These are phyloP conservation scores for Rhyzopertha dominica DNA, from an alignment of 1,140 invertebrate species.

Conservation along the genomic window DNA sequence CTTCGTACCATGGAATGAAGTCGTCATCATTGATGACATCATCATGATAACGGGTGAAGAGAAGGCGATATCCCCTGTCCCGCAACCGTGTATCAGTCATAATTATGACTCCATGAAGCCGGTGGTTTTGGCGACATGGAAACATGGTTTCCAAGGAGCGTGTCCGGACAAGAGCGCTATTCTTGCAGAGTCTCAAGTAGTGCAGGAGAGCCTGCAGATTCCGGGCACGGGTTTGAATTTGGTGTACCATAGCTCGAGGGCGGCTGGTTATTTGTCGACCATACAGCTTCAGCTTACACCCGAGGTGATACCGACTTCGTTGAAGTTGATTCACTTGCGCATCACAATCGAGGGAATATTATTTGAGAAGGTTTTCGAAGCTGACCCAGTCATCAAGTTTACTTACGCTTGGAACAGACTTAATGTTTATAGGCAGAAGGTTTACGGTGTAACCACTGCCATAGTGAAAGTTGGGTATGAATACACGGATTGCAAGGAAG, in stretches of 20 bases:
- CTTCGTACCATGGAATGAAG: conserved; percentile 95
- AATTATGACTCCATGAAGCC: conserved; percentile 93
- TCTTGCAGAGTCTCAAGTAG: conserved; percentile 90
- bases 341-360: conserved; percentile 93
- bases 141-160: conserved; percentile 91
- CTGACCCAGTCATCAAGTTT: conserved; percentile 92
- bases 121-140: conserved; percentile 91
- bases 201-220: conserved; percentile 90
- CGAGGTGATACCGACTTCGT: conserved; percentile 69
- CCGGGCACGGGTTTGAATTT: conserved; percentile 89
- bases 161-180: conserved; percentile 90
- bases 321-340: conserved; percentile 81
- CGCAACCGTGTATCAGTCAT: conserved; percentile 80
- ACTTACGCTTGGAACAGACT: conserved; percentile 94
- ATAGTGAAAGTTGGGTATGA: conserved; percentile 95
- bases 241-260: conserved; percentile 90
- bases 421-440: conserved; percentile 94
- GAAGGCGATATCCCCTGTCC: conserved; percentile 54
- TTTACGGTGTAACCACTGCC: conserved; percentile 86
- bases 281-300: conserved; percentile 92
- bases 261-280: conserved; percentile 88
- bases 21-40: conserved; percentile 85
- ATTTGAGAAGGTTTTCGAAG: conserved; percentile 90
- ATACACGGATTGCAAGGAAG: conserved; percentile 86
- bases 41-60: conserved; percentile 81